phyloP scores from a whole-genome alignment of 2,888 invertebrate species.

The Agonopterix alstromeriana region DNA sequence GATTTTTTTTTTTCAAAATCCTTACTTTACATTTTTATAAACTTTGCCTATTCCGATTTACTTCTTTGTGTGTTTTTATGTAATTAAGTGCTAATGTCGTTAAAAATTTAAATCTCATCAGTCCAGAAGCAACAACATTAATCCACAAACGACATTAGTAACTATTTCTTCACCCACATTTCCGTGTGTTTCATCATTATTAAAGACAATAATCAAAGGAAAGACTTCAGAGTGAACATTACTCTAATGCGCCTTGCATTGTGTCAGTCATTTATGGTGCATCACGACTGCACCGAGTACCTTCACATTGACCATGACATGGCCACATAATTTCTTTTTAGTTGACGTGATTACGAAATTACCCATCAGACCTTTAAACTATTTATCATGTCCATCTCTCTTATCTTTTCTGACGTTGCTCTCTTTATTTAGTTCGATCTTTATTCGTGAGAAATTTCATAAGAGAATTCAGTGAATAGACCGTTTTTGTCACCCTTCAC shows the following conservation, averaged over 20 bases:
- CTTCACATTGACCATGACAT: conserved; percentile 60
- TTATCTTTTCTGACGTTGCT: background rate
- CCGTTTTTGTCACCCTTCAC: too few species aligned
- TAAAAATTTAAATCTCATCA: too few species aligned
- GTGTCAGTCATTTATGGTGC: conserved; percentile 46
- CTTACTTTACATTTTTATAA: too few species aligned
- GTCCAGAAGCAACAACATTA: background rate
- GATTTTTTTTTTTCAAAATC: too few species aligned
- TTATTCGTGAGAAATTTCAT: too few species aligned
- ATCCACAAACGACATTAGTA: conserved; percentile 6
- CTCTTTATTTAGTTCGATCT: background rate
- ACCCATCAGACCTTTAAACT: conserved; percentile 9
- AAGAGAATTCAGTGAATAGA: too few species aligned
- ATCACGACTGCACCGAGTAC: conserved; percentile 48
- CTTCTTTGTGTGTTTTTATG: too few species aligned
- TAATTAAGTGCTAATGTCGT: too few species aligned
- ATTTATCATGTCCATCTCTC: conserved; percentile 2
- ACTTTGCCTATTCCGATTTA: too few species aligned
- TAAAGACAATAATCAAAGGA: conserved; percentile 52
- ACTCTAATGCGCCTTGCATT: conserved; percentile 55
- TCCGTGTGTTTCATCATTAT: conserved; percentile 42
- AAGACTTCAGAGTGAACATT: conserved; percentile 46
- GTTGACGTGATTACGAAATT: conserved; percentile 38
- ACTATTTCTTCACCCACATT: conserved; percentile 31
- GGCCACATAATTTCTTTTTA: conserved; percentile 47